Conservation (phyloP, 2,113 vertebrate genomes). For the Barbus barbus region DNA sequence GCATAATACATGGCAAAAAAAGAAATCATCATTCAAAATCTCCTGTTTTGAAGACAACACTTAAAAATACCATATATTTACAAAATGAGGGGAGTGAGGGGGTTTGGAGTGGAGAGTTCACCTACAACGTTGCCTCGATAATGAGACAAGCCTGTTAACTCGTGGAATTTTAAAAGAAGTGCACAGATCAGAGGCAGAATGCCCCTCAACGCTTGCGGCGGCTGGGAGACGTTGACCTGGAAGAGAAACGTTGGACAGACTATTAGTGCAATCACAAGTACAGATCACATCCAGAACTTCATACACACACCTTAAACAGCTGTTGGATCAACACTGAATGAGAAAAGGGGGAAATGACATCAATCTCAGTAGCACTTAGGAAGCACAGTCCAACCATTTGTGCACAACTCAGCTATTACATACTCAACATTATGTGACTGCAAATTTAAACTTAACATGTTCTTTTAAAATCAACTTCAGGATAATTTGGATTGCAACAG, state of each 20-base stretch:
- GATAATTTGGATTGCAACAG: neutral
- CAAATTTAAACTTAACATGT: neutral
- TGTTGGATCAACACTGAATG: slow-evolving; percentile 37
- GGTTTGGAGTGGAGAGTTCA: slow-evolving; percentile 81
- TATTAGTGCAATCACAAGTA: slow-evolving; percentile 64
- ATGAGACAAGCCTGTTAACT: slow-evolving; percentile 99
- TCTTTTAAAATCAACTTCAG: neutral
- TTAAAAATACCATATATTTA: slow-evolving; percentile 95
- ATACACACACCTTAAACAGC: slow-evolving; percentile 38
- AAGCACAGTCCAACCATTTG: slow-evolving; percentile 18
- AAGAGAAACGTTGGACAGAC: slow-evolving; percentile 70
- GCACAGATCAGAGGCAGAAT: too few relatives aligned
- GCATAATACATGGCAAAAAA: slow-evolving; percentile 87
- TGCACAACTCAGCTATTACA: neutral
- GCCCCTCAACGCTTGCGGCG: slow-evolving; percentile 94
- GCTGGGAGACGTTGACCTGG: slow-evolving; percentile 90
- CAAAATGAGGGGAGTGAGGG: slow-evolving; percentile 61
- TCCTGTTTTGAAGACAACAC: slow-evolving; percentile 84
- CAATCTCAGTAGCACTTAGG: neutral
- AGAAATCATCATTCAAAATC: slow-evolving; percentile 78
- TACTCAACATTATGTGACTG: slow-evolving; percentile 1
- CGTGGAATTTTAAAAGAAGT: slow-evolving; percentile 95
- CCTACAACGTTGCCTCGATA: slow-evolving; percentile 99
- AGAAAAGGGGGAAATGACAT: slow-evolving; percentile 16
- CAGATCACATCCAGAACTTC: slow-evolving; percentile 15